These are phyloP conservation scores for Takifugu flavidus DNA, from an alignment of 2,113 vertebrate genomes.

Conservation along the genomic window DNA sequence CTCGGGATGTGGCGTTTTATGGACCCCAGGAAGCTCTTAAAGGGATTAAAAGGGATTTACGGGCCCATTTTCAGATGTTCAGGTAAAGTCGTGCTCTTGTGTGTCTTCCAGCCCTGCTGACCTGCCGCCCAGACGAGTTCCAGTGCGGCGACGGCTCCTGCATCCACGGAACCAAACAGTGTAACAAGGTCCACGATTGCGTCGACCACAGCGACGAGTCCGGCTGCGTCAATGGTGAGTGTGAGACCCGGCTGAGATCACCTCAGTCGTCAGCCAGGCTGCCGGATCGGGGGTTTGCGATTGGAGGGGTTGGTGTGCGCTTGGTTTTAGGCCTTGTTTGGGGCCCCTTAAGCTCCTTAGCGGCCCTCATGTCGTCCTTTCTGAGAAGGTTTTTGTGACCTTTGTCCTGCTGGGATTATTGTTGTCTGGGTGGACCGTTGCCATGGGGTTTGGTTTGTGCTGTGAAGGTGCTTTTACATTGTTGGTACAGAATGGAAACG, in stretches of 20 bases:
- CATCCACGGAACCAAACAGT: slow-evolving; percentile 88
- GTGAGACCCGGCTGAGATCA: too few relatives aligned
- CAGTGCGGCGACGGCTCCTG: slow-evolving; percentile 90
- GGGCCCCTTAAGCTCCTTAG: too few relatives aligned
- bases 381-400: too few relatives aligned
- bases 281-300: too few relatives aligned
- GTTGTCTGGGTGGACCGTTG: too few relatives aligned
- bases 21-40: background rate
- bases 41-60: slow-evolving; percentile 23
- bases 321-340: too few relatives aligned
- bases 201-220: slow-evolving; percentile 88
- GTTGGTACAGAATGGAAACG: too few relatives aligned
- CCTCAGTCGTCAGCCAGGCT: background rate
- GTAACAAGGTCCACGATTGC: slow-evolving; percentile 88
- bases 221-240: slow-evolving; percentile 87
- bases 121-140: slow-evolving; percentile 90
- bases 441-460: too few relatives aligned
- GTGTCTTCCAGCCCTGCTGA: slow-evolving; percentile 77
- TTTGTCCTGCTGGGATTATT: too few relatives aligned
- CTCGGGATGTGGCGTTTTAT: background rate
- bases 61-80: slow-evolving; percentile 17
- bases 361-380: too few relatives aligned
- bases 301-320: too few relatives aligned
- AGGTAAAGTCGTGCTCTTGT: slow-evolving; percentile 10
- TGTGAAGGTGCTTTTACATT: too few relatives aligned